Evolutionary conservation across 2,888 invertebrate species (phyloP).

Genomic region (Aphidoletes aphidimyza): DNA sequence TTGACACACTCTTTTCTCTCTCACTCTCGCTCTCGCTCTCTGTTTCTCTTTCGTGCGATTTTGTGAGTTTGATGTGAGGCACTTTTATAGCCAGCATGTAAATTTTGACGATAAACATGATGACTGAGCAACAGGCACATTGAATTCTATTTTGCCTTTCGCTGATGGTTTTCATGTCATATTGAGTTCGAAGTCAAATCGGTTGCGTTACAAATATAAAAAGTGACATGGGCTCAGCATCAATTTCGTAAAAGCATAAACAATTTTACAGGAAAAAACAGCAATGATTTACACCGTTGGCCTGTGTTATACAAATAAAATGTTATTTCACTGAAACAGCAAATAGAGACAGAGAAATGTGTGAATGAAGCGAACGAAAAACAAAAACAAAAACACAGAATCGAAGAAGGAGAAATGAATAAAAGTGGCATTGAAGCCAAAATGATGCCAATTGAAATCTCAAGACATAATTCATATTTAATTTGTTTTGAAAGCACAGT

Average conservation of each 20-base stretch:
- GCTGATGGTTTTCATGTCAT: not conserved
- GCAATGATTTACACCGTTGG: conserved; percentile 22
- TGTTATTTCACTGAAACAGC: no score
- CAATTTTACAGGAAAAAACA: not conserved
- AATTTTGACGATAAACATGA: conserved; percentile 32
- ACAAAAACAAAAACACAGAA: no score
- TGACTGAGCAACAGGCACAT: conserved; percentile 34
- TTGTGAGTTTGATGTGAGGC: conserved; percentile 26
- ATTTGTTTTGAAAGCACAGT: conserved; percentile 6
- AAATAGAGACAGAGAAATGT: no score
- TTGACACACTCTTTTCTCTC: not conserved
- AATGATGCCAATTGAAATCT: conserved; percentile 16
- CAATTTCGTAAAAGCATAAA: conserved; percentile 20
- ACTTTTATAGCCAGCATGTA: conserved; percentile 20
- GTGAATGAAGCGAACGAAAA: no score
- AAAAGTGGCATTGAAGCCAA: not conserved
- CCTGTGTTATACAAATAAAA: no score
- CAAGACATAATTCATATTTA: not conserved
- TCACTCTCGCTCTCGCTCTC: not conserved
- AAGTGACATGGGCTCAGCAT: conserved; percentile 3
- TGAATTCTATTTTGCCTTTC: conserved; percentile 13
- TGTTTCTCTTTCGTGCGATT: not conserved
- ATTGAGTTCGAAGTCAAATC: conserved; percentile 35
- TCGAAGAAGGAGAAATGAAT: not conserved
- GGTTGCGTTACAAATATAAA: conserved; percentile 19